Evolutionary conservation across 2,888 invertebrate species (phyloP), one percentile per base, ranked within the genome.

Genomic region (Cacoxenus indagator): DNA sequence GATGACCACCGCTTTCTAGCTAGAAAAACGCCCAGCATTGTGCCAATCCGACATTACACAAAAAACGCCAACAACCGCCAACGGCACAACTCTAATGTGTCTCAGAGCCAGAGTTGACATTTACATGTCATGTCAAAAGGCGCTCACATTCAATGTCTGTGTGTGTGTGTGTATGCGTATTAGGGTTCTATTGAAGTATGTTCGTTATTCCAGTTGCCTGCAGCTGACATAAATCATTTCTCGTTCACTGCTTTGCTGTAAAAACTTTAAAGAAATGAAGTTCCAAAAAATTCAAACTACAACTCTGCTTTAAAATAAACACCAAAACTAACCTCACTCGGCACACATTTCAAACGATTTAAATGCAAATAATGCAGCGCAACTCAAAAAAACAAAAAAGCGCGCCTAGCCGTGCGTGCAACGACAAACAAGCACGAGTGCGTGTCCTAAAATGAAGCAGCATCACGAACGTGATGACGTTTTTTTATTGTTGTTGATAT

Each of bases 91-190:
- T 57, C 61, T 62, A 62, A 62, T 62, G 61, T 62, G 43, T n/a
- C n/a, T n/a, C n/a, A n/a, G n/a, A 62, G 45, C 14, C 61, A 62
- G n/a, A 62, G 29, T 29, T 62, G 61, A 62, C 61, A 62, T 43
- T 62, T 62, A 43, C 61, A 62, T 62, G 61, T 43, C 61, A 45
- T 24, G 17, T 62, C 61, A 43, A 62, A 62, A 62, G 61, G 61
- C 61, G 26, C 43, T 43, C 61, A 62, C 59, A 55, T 11, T n/a
- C n/a, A n/a, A 55, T 55, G 45, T 43, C n/a, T 43, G 5, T n/a
- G 11, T 43, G 45, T 2, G 45, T n/a, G 11, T 43, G 45, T n/a
- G 3, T 43, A n/a, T 2, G 11, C n/a, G 45, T n/a, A 43, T 2
- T n/a, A 51, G 22, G 11, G 51, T 9, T 51, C 9, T 9, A 51